Evolutionary conservation across 2,888 invertebrate species (phyloP), one percentile per base, ranked within the genome.

Genomic region (Platypus cylindrus): DNA sequence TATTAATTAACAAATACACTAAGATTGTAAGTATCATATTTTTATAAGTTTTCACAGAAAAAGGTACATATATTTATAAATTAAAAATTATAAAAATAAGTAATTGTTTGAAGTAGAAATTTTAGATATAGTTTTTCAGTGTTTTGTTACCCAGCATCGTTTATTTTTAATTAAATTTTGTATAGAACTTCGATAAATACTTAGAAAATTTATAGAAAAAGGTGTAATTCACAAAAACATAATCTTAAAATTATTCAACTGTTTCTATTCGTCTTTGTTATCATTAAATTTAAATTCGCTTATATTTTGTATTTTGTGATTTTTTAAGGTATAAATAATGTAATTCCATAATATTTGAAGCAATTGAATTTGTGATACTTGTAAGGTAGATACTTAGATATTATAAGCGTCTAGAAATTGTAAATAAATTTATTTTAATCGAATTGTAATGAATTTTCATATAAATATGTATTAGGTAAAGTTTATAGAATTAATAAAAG

Each of bases 321-420:
- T 55, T 51, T 54, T 36, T 50, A 53, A 47, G 53, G 51, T n/a
- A n/a, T n/a, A n/a, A n/a, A n/a, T n/a, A n/a, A n/a, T n/a, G n/a
- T 46, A 47, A 60, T 58, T 59, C 58, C 58, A 58, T 52, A 52
- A 44, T 54, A 46, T n/a, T n/a, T n/a, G 11, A 57, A 59, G 59
- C 58, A 61, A 59, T 57, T 55, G 53, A 56, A 58, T 57, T 59
- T 60, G 60, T 60, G 60, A 61, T 61, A 59, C 55, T 27, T 35
- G n/a, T n/a, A n/a, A n/a, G n/a, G n/a, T n/a, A n/a, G n/a, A n/a
- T n/a, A n/a, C n/a, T n/a, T n/a, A n/a, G n/a, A n/a, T n/a, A 36
- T 32, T 27, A 32, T 37, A 53, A 51, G 48, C 43, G 46, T 47
- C 46, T 48, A 45, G 40, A 51, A 49, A 46, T 47, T 53, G 52